Evolutionary conservation across 2,888 invertebrate species (phyloP).

Genomic region (Altica lythri): DNA sequence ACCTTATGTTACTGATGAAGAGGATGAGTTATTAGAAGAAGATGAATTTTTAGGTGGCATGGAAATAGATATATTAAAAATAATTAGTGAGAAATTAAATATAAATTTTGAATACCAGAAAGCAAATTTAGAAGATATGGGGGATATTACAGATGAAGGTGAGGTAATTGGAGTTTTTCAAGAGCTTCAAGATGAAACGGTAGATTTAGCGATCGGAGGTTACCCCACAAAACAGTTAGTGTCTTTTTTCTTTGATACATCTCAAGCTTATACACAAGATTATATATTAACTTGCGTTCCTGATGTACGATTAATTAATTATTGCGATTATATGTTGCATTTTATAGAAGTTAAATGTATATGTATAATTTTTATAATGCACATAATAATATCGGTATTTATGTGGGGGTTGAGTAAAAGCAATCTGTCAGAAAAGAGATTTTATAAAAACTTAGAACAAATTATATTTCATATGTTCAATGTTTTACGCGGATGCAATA

Average conservation of each 20-base stretch:
- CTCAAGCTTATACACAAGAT: constrained; percentile 23
- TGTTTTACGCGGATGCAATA: constrained; percentile 5
- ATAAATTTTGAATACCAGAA: constrained; percentile 10
- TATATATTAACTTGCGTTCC: constrained; percentile 26
- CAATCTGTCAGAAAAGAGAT: not conserved
- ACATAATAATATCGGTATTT: constrained; percentile 1
- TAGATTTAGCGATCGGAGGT: constrained; percentile 28
- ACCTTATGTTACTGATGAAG: constrained; percentile 16
- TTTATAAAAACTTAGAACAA: constrained; percentile 16
- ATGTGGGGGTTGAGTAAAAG: constrained; percentile 19
- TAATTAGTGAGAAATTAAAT: constrained; percentile 9
- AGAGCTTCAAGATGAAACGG: constrained; percentile 14
- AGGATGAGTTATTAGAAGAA: too few relatives aligned
- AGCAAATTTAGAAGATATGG: not conserved
- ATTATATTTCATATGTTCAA: constrained; percentile 9
- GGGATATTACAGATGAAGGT: not conserved
- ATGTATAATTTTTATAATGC: constrained; percentile 1
- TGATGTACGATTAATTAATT: constrained; percentile 1
- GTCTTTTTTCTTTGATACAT: constrained; percentile 7
- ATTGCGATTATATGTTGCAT: constrained; percentile 15
- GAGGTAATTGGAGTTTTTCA: constrained; percentile 3
- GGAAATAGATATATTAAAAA: constrained; percentile 12
- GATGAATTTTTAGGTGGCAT: constrained; percentile 10
- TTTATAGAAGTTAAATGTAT: constrained; percentile 12
- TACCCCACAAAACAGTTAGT: constrained; percentile 15